Conservation (phyloP, 2,113 vertebrate species). For the Miniopterus natalensis region DNA sequence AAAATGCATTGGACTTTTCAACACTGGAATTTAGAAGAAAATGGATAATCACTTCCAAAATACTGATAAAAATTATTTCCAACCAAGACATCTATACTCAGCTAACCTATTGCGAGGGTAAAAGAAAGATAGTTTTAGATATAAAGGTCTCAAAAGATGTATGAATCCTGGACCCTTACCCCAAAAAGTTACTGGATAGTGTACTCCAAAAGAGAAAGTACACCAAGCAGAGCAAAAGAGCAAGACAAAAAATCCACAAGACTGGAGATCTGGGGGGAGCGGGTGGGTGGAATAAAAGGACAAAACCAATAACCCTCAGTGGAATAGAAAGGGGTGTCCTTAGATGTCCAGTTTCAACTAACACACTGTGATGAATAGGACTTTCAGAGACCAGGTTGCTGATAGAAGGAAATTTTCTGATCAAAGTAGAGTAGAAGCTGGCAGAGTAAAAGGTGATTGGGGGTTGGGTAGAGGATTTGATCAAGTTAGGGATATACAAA, state of each 20-base stretch:
- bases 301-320: neutral
- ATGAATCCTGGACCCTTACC: neutral
- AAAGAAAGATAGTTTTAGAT: neutral
- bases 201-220: neutral
- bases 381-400: neutral
- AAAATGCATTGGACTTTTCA: neutral
- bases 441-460: neutral
- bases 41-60: neutral
- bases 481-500: neutral
- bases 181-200: neutral
- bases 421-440: neutral
- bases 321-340: neutral
- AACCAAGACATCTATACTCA: conserved; percentile 16
- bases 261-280: neutral
- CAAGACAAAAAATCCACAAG: neutral
- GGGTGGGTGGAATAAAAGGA: too few species aligned
- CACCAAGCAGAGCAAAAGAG: neutral
- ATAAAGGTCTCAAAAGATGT: neutral
- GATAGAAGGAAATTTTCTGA: neutral
- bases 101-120: neutral
- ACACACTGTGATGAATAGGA: neutral
- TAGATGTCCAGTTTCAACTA: neutral
- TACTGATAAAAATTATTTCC: neutral
- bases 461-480: neutral
- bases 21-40: neutral